phyloP scores from a whole-genome alignment of 2,888 invertebrate genomes.

The Orchesella flavescens region DNA sequence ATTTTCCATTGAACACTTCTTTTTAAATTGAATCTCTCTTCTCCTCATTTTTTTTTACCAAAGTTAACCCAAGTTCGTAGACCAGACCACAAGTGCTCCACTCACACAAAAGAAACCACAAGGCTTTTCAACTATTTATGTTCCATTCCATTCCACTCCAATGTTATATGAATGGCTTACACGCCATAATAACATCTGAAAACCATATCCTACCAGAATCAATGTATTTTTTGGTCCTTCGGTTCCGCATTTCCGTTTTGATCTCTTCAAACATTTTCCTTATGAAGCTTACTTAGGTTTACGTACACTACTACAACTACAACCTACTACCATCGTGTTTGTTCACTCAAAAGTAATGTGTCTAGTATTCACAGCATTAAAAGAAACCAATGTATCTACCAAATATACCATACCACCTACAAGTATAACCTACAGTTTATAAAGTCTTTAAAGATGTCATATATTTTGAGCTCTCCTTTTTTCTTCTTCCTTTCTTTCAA shows the following conservation, averaged over 20 bases:
- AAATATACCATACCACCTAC: too few relatives aligned
- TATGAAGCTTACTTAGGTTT: too few relatives aligned
- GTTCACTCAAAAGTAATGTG: slow-evolving; percentile 8
- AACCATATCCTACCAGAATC: background rate
- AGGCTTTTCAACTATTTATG: too few relatives aligned
- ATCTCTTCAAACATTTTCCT: slow-evolving; percentile 18
- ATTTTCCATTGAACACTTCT: slow-evolving; percentile 5
- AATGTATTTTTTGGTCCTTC: slow-evolving; percentile 37
- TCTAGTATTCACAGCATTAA: too few relatives aligned
- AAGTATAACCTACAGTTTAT: too few relatives aligned
- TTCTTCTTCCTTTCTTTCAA: slow-evolving; percentile 32
- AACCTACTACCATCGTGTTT: background rate
- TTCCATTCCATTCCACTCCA: too few relatives aligned
- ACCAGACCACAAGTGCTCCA: background rate
- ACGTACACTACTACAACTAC: too few relatives aligned
- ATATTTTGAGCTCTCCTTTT: background rate
- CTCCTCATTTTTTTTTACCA: too few relatives aligned
- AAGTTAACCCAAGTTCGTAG: slow-evolving; percentile 43
- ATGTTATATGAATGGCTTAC: too few relatives aligned
- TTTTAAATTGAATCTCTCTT: slow-evolving; percentile 53
- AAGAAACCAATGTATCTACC: too few relatives aligned
- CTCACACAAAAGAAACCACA: slow-evolving; percentile 15
- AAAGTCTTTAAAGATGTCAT: too few relatives aligned
- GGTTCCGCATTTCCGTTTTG: slow-evolving; percentile 35
- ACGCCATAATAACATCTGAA: too few relatives aligned